Evolutionary conservation across 2,888 invertebrate genomes (phyloP).

Genomic region (Nomada ferruginata): DNA sequence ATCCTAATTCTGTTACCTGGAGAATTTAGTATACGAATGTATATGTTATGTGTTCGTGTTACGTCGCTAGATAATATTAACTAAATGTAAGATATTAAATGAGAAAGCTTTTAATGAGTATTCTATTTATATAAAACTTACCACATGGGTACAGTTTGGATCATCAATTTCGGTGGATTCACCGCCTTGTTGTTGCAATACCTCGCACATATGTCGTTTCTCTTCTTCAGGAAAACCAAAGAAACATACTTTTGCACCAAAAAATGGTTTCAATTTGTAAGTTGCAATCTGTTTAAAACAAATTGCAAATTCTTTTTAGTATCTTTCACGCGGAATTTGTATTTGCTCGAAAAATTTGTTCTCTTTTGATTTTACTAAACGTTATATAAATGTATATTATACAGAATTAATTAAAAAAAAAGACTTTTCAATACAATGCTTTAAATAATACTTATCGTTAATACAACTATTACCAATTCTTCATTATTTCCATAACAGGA

Average conservation of each 20-base stretch:
- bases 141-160: conserved; percentile 95
- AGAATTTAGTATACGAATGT: conserved; percentile 42
- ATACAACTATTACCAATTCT: conserved; percentile 86
- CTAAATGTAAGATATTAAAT: background rate
- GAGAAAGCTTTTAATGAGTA: conserved; percentile 12
- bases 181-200: conserved; percentile 92
- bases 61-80: background rate
- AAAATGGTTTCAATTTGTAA: conserved; percentile 94
- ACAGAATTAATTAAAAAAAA: conserved; percentile 5
- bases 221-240: conserved; percentile 96
- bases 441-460: conserved; percentile 5
- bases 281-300: conserved; percentile 73
- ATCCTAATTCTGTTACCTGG: conserved; percentile 78
- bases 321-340: background rate
- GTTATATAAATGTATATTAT: background rate
- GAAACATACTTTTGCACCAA: conserved; percentile 94
- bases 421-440: conserved; percentile 19
- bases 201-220: conserved; percentile 95
- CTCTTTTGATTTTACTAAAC: background rate
- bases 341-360: background rate
- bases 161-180: conserved; percentile 90
- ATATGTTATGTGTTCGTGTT: conserved; percentile 15
- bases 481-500: conserved; percentile 90
- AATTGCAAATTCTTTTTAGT: conserved; percentile 17
- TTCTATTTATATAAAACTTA: conserved; percentile 85